Base-by-base conservation (phyloP, 2,888 invertebrate species). In the Hipparchia sbordonii region DNA sequence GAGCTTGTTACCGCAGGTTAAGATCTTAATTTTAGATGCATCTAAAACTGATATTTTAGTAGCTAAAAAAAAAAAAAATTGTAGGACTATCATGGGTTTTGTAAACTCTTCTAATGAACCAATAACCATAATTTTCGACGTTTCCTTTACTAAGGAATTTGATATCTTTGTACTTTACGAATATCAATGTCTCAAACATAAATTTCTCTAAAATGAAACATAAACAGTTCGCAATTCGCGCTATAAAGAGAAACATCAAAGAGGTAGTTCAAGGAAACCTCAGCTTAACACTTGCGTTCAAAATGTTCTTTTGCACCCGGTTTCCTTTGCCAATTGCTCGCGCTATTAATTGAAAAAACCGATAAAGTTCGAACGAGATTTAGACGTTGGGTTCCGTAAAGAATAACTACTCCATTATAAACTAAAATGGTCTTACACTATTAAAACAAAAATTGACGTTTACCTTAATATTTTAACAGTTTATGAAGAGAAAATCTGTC, bases 201-300 rank as follows among this genome's bases (percentile, higher is more conserved):
- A 88, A 87, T 89, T 87, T 80, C 81, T 81, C 84, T 85, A 85
- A 89, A 88, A 86, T 85, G 79, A 84, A 84, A 87, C 85, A 82
- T 84, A 87, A 89, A 90, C 89, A 87, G 84, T 82, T 79, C 75
- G 82, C 84, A 80, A 86, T 86, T 84, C 80, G 77, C 81, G 85
- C 82, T 87, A 87, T 88, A 87, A 86, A 87, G 83, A 83, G 79
- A 79, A 85, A 89, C 87, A 88, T 90, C 89, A 91, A 92, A 92
- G 88, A 81, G 82, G 81, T 81, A 71, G 74, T 87, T 87, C 87
- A 79, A 77, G 82, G 87, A 87, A 89, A 82, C 84, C 84, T 79
- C 84, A 76, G 82, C 81, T 80, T 79, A 83, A 82, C 82, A 82
- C 82, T 85, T 84, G 84, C 82, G 81, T 81, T 78, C 75, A 74